Percentiles rank a stretch among this genome's conserved stretches.
phyloP scores from a whole-genome alignment of 2,797 vertebrate genomes.

The Enteromius viviparus region DNA sequence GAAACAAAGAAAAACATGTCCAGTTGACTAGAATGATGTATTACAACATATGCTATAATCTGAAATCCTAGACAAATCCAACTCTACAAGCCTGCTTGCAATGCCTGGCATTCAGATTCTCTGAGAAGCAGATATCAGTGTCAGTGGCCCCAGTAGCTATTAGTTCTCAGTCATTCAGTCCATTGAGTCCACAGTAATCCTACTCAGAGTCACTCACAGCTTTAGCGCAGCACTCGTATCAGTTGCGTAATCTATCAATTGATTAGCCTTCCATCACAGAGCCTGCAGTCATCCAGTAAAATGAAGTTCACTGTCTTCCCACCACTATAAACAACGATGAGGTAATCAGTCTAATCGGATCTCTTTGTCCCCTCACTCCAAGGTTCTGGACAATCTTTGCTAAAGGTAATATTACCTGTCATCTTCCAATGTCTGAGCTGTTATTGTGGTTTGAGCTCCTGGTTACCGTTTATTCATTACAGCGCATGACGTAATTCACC shows the following conservation, averaged over 20 bases:
- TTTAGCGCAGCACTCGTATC: slow-evolving; percentile 64
- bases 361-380: slow-evolving; percentile 52
- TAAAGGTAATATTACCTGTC: slow-evolving; percentile 63
- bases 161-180: slow-evolving; percentile 53
- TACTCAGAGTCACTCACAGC: slow-evolving; percentile 58
- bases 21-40: slow-evolving; percentile 13
- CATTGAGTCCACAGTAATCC: slow-evolving; percentile 59
- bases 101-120: slow-evolving; percentile 4
- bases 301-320: slow-evolving; percentile 69
- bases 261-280: slow-evolving; percentile 68
- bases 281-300: slow-evolving; percentile 68
- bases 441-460: slow-evolving; percentile 74
- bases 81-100: slow-evolving; percentile 1
- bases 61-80: slow-evolving; percentile 26
- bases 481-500: slow-evolving; percentile 74
- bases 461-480: slow-evolving; percentile 71
- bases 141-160: slow-evolving; percentile 34
- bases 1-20: background rate
- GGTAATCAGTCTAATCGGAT: slow-evolving; percentile 66
- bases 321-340: slow-evolving; percentile 68
- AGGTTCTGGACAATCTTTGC: slow-evolving; percentile 51
- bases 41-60: slow-evolving; percentile 7
- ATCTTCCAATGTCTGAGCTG: slow-evolving; percentile 74
- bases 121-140: slow-evolving; percentile 45
- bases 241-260: slow-evolving; percentile 76